Evolutionary conservation across 2,888 invertebrate species (phyloP).

Genomic region (Kuschelorhynchus macadamiae): DNA sequence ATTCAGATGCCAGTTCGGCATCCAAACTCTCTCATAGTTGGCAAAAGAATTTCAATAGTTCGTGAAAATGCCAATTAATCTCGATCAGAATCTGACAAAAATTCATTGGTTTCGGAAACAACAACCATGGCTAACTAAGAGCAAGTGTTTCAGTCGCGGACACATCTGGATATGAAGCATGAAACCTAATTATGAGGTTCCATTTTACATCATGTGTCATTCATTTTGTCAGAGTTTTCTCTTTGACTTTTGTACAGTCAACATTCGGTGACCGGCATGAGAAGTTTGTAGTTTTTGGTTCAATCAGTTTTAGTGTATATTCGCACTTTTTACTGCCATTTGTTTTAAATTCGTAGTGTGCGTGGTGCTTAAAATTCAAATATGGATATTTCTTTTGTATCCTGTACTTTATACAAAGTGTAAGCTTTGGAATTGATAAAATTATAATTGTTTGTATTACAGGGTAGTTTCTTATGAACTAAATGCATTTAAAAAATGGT

Average conservation of each 20-base stretch:
- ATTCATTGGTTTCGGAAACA: constrained; percentile 52
- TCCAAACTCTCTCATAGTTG: constrained; percentile 38
- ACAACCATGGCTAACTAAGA: constrained; percentile 63
- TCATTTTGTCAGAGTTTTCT: constrained; percentile 61
- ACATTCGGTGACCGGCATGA: constrained; percentile 56
- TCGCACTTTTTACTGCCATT: not conserved
- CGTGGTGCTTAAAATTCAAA: too few relatives aligned
- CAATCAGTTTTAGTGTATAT: not conserved
- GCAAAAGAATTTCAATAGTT: constrained; percentile 51
- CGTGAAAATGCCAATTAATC: constrained; percentile 52
- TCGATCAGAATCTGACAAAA: constrained; percentile 49
- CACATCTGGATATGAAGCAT: constrained; percentile 67
- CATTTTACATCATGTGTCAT: constrained; percentile 67
- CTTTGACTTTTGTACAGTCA: constrained; percentile 33
- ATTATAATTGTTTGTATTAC: too few relatives aligned
- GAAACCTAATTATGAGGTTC: constrained; percentile 65
- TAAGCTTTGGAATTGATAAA: too few relatives aligned
- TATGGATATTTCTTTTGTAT: too few relatives aligned
- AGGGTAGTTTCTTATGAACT: too few relatives aligned
- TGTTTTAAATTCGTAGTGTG: too few relatives aligned
- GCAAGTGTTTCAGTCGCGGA: constrained; percentile 66
- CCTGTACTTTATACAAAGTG: too few relatives aligned
- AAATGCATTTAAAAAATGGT: too few relatives aligned
- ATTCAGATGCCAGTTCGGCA: constrained; percentile 38
- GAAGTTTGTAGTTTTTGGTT: not conserved